Evolutionary conservation across 2,888 invertebrate genomes (phyloP).

Genomic region (Acrocera orbiculus): DNA sequence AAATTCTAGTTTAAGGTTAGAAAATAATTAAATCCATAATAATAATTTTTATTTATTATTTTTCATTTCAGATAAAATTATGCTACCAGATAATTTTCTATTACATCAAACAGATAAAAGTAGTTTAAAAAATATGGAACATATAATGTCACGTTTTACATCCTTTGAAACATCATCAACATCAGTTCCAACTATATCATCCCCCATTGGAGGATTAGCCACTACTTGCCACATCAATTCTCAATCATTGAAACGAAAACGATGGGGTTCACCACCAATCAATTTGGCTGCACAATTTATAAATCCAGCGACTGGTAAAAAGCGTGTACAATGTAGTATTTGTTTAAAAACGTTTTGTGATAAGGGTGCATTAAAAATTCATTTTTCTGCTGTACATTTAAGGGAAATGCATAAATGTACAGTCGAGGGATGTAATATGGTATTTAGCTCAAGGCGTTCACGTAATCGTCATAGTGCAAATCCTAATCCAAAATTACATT

Average conservation of each 20-base stretch:
- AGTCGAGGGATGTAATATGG: slow-evolving; percentile 94
- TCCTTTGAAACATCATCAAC: slow-evolving; percentile 16
- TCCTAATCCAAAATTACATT: slow-evolving; percentile 91
- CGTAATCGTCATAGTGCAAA: slow-evolving; percentile 93
- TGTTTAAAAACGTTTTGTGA: slow-evolving; percentile 98
- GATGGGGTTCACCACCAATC: slow-evolving; percentile 53
- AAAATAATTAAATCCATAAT: too few relatives aligned
- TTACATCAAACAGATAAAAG: slow-evolving; percentile 1
- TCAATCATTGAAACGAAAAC: slow-evolving; percentile 26
- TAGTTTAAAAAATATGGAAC: slow-evolving; percentile 21
- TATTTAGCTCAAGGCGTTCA: slow-evolving; percentile 90
- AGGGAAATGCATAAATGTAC: slow-evolving; percentile 99
- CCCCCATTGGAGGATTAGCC: background rate
- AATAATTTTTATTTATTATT: too few relatives aligned
- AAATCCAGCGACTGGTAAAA: slow-evolving; percentile 83
- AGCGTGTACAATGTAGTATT: slow-evolving; percentile 91
- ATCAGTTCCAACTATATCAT: slow-evolving; percentile 21
- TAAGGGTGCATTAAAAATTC: slow-evolving; percentile 95
- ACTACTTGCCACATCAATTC: slow-evolving; percentile 17
- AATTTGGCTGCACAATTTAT: slow-evolving; percentile 74
- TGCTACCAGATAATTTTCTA: slow-evolving; percentile 9
- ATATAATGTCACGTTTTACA: slow-evolving; percentile 21
- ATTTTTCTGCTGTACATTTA: slow-evolving; percentile 93
- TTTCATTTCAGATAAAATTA: slow-evolving; percentile 8
- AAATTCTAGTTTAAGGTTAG: too few relatives aligned